These are phyloP conservation scores for Athene cunicularia DNA, from an alignment of 2,113 vertebrate species.

Conservation along the genomic window DNA sequence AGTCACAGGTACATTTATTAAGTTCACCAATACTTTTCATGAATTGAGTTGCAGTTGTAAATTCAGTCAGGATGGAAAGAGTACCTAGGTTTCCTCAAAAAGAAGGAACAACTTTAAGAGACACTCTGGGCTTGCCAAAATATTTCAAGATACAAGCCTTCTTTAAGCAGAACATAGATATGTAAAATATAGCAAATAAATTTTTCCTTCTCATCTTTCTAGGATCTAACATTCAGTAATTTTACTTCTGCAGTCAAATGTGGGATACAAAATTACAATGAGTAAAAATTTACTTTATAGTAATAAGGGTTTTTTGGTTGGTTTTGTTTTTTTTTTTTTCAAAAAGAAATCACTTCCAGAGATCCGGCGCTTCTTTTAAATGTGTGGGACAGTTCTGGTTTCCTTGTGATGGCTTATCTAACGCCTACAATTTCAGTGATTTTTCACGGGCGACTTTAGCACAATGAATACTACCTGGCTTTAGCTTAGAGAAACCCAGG, in stretches of 20 bases:
- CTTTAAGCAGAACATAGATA: background rate
- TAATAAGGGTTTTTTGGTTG: no score
- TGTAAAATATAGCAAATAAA: background rate
- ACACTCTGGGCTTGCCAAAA: background rate
- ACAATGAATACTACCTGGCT: constrained; percentile 4
- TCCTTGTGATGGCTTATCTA: constrained; percentile 9
- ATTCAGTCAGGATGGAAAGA: background rate
- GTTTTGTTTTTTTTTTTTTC: background rate
- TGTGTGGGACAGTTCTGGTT: background rate
- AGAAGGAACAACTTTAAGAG: background rate
- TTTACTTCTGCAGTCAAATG: background rate
- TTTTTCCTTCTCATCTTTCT: background rate
- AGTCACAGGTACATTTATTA: background rate
- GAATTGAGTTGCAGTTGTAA: background rate
- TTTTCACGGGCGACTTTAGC: constrained; percentile 18
- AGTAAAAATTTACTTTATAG: constrained; percentile 15
- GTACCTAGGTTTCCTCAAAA: background rate
- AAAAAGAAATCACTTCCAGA: background rate
- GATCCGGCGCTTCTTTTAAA: constrained; percentile 11
- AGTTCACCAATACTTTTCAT: background rate
- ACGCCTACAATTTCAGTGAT: constrained; percentile 26
- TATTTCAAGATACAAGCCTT: background rate
- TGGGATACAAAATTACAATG: background rate
- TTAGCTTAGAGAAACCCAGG: background rate
- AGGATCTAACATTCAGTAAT: constrained; percentile 13